Evolutionary conservation across 2,797 vertebrate genomes (phyloP), one percentile per base, ranked within the genome.

Genomic region (Chromobotia macracanthus): DNA sequence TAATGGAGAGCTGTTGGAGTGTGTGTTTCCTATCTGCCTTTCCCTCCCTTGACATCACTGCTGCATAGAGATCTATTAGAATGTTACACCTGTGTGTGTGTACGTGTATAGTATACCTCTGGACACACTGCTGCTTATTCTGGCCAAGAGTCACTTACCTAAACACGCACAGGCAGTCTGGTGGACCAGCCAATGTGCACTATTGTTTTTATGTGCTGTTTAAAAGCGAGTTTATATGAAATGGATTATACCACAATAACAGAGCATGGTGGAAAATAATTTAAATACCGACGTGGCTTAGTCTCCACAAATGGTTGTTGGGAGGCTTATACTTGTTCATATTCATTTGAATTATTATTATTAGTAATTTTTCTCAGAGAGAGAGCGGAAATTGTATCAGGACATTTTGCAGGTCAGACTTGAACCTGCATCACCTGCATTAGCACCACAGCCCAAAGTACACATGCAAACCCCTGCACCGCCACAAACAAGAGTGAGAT

Each of bases 1-100:
- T 82, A 88, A 88, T 88, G 85, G 41, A 58, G 65, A 83, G 81
- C 79, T 82, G 63, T 50, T 51, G 69, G 67, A 74, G 69, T 10
- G 66, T 80, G 53, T 35, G 63, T 35, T 55, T 72, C 63, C 56
- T 44, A 58, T 76, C 31, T 23, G 69, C 56, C 76, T 5, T 15
- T 76, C 46, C 28, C 60, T 65, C 56, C 53, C 61, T 41, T 51
- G 31, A 72, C 60, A 77, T 35, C 10, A 12, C 46, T 8, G 71
- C 75, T 61, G 71, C 50, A 71, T 31, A 70, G 46, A 78, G 51
- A 71, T 71, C 55, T 51, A 70, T 72, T 72, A 77, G 75, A 79
- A 82, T 69, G 48, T 48, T 3, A 35, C n/a, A 23, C 75, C 60
- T 56, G 67, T n/a, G 68, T 80, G 7, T 41, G 25, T 38, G 78